Percentiles rank a stretch among this genome's conserved stretches.
Evolutionary conservation across 2,888 invertebrate genomes (phyloP).

Genomic region (Microctonus hyperodae): DNA sequence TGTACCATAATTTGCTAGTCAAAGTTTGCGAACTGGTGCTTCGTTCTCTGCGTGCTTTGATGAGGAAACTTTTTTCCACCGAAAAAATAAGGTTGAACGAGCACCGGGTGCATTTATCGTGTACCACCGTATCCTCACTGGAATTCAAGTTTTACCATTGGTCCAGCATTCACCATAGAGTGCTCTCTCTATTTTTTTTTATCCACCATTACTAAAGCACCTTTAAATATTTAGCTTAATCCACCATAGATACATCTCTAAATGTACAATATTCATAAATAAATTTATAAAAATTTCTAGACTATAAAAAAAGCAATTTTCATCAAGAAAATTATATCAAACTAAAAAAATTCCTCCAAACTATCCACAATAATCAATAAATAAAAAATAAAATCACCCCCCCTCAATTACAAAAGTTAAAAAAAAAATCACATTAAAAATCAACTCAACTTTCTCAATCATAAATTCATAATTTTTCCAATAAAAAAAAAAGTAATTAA

Average conservation of each 20-base stretch:
- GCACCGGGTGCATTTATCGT: slow-evolving; percentile 11
- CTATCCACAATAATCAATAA: too few relatives aligned
- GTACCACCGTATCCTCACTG: not conserved
- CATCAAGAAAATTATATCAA: too few relatives aligned
- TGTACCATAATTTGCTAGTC: slow-evolving; percentile 9
- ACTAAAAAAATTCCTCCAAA: too few relatives aligned
- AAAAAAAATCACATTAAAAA: too few relatives aligned
- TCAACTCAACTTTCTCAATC: too few relatives aligned
- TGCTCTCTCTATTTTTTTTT: not conserved
- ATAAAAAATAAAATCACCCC: too few relatives aligned
- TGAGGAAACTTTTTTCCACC: slow-evolving; percentile 15
- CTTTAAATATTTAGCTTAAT: not conserved
- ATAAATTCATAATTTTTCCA: not conserved
- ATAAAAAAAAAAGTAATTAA: too few relatives aligned
- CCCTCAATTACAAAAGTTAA: too few relatives aligned
- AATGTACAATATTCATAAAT: not conserved
- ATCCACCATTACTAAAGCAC: not conserved
- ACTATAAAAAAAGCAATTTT: too few relatives aligned
- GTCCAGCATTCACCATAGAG: not conserved
- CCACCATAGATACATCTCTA: not conserved
- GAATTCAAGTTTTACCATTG: slow-evolving; percentile 1
- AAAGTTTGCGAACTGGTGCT: slow-evolving; percentile 8
- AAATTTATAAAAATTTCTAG: too few relatives aligned
- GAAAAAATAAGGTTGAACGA: slow-evolving; percentile 5
- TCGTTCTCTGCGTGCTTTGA: slow-evolving; percentile 11